Base-by-base conservation (phyloP, 2,113 vertebrate genomes). In the Artemisiospiza belli region DNA sequence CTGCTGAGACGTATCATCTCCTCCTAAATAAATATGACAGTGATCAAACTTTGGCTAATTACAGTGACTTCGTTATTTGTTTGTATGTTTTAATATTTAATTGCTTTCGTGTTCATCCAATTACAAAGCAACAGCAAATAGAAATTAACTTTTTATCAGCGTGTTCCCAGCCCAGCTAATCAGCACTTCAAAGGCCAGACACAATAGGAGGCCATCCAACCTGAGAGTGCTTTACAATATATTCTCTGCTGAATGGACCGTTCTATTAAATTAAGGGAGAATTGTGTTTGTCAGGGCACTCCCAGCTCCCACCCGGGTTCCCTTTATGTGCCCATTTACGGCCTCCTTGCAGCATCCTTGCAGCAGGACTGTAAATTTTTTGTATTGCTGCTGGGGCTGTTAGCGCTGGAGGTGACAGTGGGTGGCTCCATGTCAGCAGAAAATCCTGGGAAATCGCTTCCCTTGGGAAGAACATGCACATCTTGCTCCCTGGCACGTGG, bases 21-120 rank as follows among this genome's bases (percentile, higher is more conserved):
- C 96, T 86, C 95, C 95, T 98, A 98, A 98, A 97, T 97, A 98
- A 98, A 97, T 98, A 97, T 97, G 98, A 98, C 98, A 98, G 97
- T 97, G 98, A 98, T 98, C 98, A 98, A 98, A 98, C 98, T 98
- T 98, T 95, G 97, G 97, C 98, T 98, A 98, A 98, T 98, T 98
- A 98, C 95, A 59, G 97, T 88, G 97, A 97, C 98, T 98, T 96
- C 91, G 96, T 98, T 98, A 98, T 98, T 98, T 98, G 98, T 98
- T 98, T 98, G 97, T 98, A 97, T 98, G 97, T 98, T 98, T 98
- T 98, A 98, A 98, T 98, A 97, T 98, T 98, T 98, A 98, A 98
- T 98, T 98, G 98, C 97, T 97, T 98, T 97, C 96, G 80, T 98
- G 98, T 98, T 98, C 98, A 97, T 97, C 97, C 98, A 98, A 98